Evolutionary conservation across 2,113 vertebrate species (phyloP).

Genomic region (Grantiella picta): DNA sequence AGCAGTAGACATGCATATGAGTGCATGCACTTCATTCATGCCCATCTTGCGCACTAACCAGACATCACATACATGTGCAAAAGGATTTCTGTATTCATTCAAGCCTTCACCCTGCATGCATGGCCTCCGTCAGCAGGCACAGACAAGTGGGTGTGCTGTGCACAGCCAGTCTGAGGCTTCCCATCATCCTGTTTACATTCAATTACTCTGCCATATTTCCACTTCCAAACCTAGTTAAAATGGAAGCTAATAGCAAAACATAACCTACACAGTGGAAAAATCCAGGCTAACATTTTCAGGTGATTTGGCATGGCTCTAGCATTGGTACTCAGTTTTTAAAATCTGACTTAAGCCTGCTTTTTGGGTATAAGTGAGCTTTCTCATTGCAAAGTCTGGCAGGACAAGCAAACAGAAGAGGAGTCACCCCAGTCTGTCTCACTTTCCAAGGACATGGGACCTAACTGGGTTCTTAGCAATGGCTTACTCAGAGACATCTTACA

Average conservation of each 20-base stretch:
- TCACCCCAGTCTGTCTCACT: neutral
- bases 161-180: neutral
- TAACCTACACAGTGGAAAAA: neutral
- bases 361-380: neutral
- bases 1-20: neutral
- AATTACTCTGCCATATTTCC: neutral
- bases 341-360: neutral
- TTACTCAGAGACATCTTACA: neutral
- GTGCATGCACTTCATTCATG: neutral
- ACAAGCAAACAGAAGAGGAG: neutral
- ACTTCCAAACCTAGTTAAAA: neutral
- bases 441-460: neutral
- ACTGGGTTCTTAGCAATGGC: neutral
- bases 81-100: neutral
- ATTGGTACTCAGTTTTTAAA: neutral
- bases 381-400: neutral
- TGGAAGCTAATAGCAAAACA: neutral
- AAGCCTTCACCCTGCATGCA: neutral
- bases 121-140: neutral
- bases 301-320: neutral
- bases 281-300: neutral
- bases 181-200: neutral
- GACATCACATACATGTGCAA: fast-evolving
- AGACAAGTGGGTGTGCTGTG: neutral
- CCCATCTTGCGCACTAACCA: neutral